These are phyloP conservation scores for Bombus confusus DNA, from an alignment of 1,140 invertebrate genomes.

Conservation along the genomic window DNA sequence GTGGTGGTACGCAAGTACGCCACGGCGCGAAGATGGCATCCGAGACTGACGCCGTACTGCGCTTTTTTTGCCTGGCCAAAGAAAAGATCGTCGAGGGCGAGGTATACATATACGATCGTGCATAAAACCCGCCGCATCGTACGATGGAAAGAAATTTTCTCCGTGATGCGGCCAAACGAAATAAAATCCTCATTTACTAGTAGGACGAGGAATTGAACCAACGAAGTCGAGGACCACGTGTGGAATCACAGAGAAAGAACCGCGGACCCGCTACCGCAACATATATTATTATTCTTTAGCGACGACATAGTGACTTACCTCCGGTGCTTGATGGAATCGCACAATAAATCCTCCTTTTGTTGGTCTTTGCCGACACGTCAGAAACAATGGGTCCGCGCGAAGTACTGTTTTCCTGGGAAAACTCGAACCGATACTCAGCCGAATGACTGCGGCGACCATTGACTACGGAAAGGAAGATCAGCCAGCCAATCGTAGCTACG, in stretches of 20 bases:
- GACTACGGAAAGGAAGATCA: slow-evolving; percentile 68
- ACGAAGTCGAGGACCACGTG: slow-evolving; percentile 71
- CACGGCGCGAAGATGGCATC: slow-evolving; percentile 80
- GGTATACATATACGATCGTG: slow-evolving; percentile 16
- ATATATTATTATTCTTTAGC: not conserved
- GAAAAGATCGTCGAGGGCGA: slow-evolving; percentile 53
- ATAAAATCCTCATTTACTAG: not conserved
- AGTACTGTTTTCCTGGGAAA: slow-evolving; percentile 72
- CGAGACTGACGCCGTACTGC: slow-evolving; percentile 77
- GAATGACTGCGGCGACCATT: slow-evolving; percentile 70
- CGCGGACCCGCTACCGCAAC: slow-evolving; percentile 24
- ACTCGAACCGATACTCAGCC: slow-evolving; percentile 73
- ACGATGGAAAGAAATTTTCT: not conserved
- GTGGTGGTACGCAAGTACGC: slow-evolving; percentile 67
- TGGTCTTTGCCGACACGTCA: slow-evolving; percentile 54
- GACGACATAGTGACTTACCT: slow-evolving; percentile 57
- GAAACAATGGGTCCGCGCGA: slow-evolving; percentile 65
- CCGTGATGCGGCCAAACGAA: not conserved
- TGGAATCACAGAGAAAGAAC: slow-evolving; percentile 61
- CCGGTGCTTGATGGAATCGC: slow-evolving; percentile 17
- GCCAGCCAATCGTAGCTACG: slow-evolving; percentile 65
- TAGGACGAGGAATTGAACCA: slow-evolving; percentile 1
- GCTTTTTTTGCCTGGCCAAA: slow-evolving; percentile 63
- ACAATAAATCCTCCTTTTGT: slow-evolving; percentile 41
- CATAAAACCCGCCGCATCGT: not conserved